Base-by-base conservation (phyloP, 1,140 invertebrate species). In the Trigoniulus corallinus region DNA sequence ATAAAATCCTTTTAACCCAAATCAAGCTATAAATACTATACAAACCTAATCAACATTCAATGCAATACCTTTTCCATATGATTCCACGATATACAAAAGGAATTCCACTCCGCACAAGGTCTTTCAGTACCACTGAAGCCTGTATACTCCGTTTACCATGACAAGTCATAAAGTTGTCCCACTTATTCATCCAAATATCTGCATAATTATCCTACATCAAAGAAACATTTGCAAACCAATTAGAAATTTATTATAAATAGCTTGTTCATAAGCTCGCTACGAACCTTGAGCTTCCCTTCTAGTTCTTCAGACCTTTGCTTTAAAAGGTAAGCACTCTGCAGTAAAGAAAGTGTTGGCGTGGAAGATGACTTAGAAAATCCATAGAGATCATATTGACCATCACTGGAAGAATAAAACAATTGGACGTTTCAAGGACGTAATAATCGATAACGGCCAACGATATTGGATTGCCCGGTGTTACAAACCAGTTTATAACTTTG, bases 101-200 rank as follows among this genome's bases (percentile, higher is more conserved):
- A 48, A 67, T 58, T 34, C 66, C 65, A 39, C 34, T 56, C 24
- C 66, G 48, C 10, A 67, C 51, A 13, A 68, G 53, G 7, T 44
- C 25, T 50, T 68, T 69, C 18, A 68, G 47, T 42, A 64, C 62
- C 10, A 54, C 48, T 18, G 58, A 60, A 29, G 59, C 49, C 0
- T 53, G 48, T 2, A 70, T 48, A 34, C 60, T 56, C 34, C 59
- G 58, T n/a, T 54, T 52, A 1, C 50, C 56, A 29, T 64, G 52
- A 41, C 59, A 60, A 20, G 62, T 61, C 53, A 72, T 61, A 50
- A 60, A 71, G 27, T 67, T 68, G 53, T 72, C 70, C 70, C 70
- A 72, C 50, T 66, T 67, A 0, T 62, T 51, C 27, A 52, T 51
- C 57, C 54, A 60, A 13, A 29, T 10, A 12, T 50, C 37, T 2